These are phyloP conservation scores for Leptobrachium leishanense DNA, from an alignment of 2,113 vertebrate genomes.

Conservation along the genomic window DNA sequence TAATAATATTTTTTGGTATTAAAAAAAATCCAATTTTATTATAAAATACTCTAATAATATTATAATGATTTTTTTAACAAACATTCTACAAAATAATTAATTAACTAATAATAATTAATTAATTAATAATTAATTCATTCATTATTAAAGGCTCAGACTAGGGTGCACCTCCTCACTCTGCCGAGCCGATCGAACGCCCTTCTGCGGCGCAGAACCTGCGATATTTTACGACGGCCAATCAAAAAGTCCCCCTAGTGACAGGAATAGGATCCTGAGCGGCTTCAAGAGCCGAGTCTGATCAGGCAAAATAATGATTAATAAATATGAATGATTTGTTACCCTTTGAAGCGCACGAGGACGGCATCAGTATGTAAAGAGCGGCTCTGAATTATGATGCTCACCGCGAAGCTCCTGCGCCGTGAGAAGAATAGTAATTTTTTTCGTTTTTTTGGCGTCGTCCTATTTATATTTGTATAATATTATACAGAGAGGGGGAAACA, in stretches of 20 bases:
- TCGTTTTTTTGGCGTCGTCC: no score
- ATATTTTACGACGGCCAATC: background rate
- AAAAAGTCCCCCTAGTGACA: constrained; percentile 11
- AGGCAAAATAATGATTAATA: constrained; percentile 34
- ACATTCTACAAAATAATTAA: no score
- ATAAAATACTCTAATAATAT: no score
- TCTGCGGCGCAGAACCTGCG: no score
- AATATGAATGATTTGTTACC: constrained; percentile 31
- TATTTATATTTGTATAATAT: constrained; percentile 14
- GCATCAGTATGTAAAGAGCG: background rate
- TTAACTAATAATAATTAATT: no score
- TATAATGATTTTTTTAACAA: no score
- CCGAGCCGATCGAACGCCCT: no score
- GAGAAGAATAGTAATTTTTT: constrained; percentile 7
- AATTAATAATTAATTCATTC: no score
- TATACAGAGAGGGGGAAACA: background rate
- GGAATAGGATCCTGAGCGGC: background rate
- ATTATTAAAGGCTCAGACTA: no score
- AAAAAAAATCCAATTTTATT: no score
- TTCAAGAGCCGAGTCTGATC: constrained; percentile 19
- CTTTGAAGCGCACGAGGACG: constrained; percentile 18
- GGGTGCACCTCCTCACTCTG: no score
- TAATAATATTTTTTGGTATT: no score
- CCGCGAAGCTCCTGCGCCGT: background rate
- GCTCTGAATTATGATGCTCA: constrained; percentile 23